Base-by-base conservation (phyloP, 2,797 vertebrate species). In the Hephaestus fuliginosus region DNA sequence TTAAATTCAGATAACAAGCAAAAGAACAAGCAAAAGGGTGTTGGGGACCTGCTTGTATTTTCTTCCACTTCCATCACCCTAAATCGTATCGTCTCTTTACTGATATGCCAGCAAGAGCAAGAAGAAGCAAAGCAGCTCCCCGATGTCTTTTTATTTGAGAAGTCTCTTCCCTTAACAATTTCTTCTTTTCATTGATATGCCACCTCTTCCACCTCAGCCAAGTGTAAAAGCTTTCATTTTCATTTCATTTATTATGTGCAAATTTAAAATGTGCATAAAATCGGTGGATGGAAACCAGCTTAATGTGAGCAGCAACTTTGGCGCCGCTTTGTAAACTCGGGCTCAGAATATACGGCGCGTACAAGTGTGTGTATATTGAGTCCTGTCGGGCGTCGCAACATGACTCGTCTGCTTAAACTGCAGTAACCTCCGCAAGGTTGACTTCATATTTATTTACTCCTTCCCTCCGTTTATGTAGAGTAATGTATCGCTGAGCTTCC, bases 191-290 rank as follows among this genome's bases (percentile, higher is more conserved):
- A 70, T 88, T 84, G 77, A 72, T 72, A 72, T 56, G 39, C 83
- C 82, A 79, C 74, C 80, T 86, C 57, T 79, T 70, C 51, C 78
- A 81, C 78, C 82, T 86, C 76, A 43, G 78, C 80, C 41, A 52
- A 57, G 75, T 78, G 57, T 64, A 87, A 87, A 86, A 87, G 86
- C 87, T 88, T 89, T 90, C 78, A 68, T 83, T 80, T 83, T 73
- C 52, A 82, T 76, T 78, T 58, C 12, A 71, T 86, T 85, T 87
- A 82, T 83, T 62, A 76, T 71, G 72, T 74, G 82, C 69, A 75
- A 83, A 89, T 84, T 76, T 36, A 65, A 73, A 79, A 82, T 85
- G 64, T 70, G 68, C 78, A 80, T 69, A 81, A 51, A 81, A 58
- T 60, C 4, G 0, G 22, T 4, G 39, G 64, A 63, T 17, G 74